Evolutionary conservation across 2,113 vertebrate genomes (phyloP).

Genomic region (Muntiacus reevesi): DNA sequence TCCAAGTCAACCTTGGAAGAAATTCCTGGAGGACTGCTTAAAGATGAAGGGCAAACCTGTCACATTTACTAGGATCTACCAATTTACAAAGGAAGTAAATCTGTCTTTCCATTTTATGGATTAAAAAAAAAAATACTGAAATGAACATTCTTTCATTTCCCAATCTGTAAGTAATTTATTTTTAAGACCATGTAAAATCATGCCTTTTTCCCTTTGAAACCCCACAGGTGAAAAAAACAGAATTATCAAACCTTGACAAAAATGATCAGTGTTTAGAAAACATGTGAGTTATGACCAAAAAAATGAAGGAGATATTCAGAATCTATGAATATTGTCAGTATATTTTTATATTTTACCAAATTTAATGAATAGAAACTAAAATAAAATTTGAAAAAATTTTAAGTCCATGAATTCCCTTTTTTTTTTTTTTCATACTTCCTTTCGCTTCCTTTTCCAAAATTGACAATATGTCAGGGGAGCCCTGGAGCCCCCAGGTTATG

Average conservation of each 20-base stretch:
- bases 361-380: background rate
- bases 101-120: background rate
- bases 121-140: background rate
- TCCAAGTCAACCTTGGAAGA: background rate
- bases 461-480: background rate
- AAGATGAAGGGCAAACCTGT: background rate
- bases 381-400: background rate
- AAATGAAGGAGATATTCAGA: background rate
- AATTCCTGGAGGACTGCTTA: background rate
- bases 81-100: background rate
- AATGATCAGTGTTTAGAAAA: background rate
- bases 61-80: background rate
- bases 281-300: background rate
- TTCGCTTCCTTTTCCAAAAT: background rate
- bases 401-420: background rate
- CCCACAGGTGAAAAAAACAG: background rate
- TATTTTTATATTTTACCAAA: background rate
- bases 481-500: background rate
- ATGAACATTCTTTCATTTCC: background rate
- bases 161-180: background rate
- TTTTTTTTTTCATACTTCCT: background rate
- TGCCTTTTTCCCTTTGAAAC: background rate
- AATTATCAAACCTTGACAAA: background rate
- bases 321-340: background rate
- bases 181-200: background rate